These are phyloP conservation scores for Pica pica DNA, from an alignment of 2,113 vertebrate genomes.

Conservation along the genomic window DNA sequence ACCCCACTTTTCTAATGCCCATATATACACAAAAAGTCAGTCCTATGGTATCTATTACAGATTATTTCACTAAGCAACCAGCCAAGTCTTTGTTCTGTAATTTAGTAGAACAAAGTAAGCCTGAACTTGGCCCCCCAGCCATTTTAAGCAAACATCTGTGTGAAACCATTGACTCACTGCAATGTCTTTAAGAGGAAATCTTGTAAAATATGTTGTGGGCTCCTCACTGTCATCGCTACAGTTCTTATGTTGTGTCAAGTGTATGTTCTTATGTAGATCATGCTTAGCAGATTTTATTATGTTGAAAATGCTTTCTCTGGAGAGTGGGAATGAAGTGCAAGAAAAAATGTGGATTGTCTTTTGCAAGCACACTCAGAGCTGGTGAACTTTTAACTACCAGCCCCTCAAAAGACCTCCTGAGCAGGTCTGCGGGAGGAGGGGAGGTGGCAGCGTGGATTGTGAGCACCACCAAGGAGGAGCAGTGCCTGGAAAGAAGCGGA, in stretches of 20 bases:
- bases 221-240: neutral
- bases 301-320: neutral
- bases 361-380: neutral
- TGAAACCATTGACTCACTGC: neutral
- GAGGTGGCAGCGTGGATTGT: accelerated
- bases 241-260: neutral
- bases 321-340: neutral
- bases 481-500: neutral
- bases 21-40: neutral
- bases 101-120: constrained; percentile 14
- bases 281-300: neutral
- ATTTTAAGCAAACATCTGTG: constrained; percentile 21
- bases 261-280: neutral
- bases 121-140: neutral
- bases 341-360: neutral
- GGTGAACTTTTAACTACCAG: neutral
- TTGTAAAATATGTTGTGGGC: neutral
- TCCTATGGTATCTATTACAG: neutral
- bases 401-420: neutral
- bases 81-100: constrained; percentile 17
- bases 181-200: neutral
- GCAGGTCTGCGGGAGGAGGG: neutral
- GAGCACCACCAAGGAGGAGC: neutral
- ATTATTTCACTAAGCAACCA: constrained; percentile 23
- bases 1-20: neutral